Percentiles rank a stretch among this genome's conserved stretches.
These are phyloP conservation scores for Drosophila ambigua DNA, from an alignment of 1,140 invertebrate species.

Conservation along the genomic window DNA sequence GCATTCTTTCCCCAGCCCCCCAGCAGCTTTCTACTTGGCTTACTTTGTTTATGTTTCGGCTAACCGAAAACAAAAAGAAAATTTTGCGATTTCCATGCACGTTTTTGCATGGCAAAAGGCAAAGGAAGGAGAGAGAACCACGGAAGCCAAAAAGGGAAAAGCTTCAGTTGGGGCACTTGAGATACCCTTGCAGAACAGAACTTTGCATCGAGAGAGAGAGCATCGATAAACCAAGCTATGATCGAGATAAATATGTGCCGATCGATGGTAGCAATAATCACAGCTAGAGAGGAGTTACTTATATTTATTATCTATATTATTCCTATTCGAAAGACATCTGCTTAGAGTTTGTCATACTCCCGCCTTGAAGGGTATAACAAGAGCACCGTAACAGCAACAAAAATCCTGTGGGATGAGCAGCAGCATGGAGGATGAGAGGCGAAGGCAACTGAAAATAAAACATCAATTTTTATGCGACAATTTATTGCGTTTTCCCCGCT, in stretches of 20 bases:
- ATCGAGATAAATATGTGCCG: no score
- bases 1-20: no score
- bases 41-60: slow-evolving; percentile 51
- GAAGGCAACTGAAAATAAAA: slow-evolving; percentile 69
- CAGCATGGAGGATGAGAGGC: slow-evolving; percentile 6
- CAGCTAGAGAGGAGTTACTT: no score
- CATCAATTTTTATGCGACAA: slow-evolving; percentile 81
- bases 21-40: slow-evolving; percentile 17
- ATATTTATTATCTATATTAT: no score
- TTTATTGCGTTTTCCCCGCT: slow-evolving; percentile 64
- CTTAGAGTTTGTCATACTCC: no score
- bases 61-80: slow-evolving; percentile 41
- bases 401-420: background rate
- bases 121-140: slow-evolving; percentile 34
- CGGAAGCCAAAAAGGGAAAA: slow-evolving; percentile 23
- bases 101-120: slow-evolving; percentile 59
- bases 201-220: no score
- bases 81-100: slow-evolving; percentile 76
- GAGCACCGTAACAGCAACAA: background rate
- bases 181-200: no score
- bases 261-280: no score
- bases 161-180: no score
- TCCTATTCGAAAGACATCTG: no score
- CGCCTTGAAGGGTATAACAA: no score
- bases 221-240: no score